Conservation (phyloP, 2,113 vertebrate genomes). For the Zosterops lateralis region DNA sequence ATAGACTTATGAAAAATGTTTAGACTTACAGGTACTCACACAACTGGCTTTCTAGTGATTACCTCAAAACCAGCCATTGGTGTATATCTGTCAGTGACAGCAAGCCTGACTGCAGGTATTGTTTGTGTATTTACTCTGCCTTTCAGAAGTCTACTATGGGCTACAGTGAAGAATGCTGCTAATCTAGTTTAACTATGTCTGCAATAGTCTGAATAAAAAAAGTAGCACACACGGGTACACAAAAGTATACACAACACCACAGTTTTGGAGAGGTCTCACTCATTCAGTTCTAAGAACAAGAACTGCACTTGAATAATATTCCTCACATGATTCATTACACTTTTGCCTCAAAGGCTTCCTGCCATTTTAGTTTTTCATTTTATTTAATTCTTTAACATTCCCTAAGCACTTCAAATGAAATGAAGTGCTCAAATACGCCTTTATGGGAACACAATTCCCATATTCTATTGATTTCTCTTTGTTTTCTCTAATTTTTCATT, state of each 20-base stretch:
- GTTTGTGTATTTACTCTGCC: neutral
- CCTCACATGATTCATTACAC: neutral
- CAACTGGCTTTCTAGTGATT: neutral
- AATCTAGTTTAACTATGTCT: neutral
- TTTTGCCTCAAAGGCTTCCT: conserved; percentile 2
- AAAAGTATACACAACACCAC: neutral
- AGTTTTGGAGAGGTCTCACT: neutral
- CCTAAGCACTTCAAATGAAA: neutral
- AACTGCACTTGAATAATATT: neutral
- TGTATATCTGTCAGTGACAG: neutral
- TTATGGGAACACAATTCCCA: neutral
- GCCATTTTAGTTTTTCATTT: neutral
- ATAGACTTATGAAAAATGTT: neutral
- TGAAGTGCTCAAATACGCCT: neutral
- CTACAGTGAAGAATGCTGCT: neutral
- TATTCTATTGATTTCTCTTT: neutral
- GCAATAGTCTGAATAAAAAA: neutral
- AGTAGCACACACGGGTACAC: rapidly evolving
- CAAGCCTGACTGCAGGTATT: neutral
- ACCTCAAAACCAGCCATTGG: neutral
- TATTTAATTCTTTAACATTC: neutral
- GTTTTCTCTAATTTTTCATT: neutral
- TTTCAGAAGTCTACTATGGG: neutral
- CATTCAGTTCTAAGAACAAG: neutral
- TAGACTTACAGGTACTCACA: neutral